Evolutionary conservation across 2,113 vertebrate species (phyloP), one percentile per base, ranked within the genome.

Genomic region (Uria aalge): DNA sequence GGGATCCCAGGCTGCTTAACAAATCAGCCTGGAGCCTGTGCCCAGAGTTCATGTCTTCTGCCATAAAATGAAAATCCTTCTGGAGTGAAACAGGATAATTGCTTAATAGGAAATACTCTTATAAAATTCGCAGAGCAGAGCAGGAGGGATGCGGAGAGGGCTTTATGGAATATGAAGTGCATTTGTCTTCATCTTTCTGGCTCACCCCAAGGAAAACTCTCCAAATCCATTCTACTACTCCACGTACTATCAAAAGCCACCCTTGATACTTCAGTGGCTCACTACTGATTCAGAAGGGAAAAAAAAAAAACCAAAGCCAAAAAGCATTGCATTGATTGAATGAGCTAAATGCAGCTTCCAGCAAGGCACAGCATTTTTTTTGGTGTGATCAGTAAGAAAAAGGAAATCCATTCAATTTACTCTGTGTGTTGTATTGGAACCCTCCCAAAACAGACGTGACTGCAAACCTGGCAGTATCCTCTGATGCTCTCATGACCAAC

Each of bases 221-320:
- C 72, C 76, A 80, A 47, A 50, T 45, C 55, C 38, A 10, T 26
- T n/a, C 24, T 77, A 22, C 30, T 81, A 15, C 79, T 34, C 29
- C 7, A 26, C 6, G 9, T 63, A 6, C 30, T 29, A 18, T 15
- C 67, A 56, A 29, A 83, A 43, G 26, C 12, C 43, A 36, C 36
- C 56, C 85, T 76, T 1, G 0, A 4, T 24, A 15, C 17, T 72
- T 69, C 22, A 34, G 0, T 43, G 63, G 47, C 45, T 94, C 77
- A 40, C 43, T 23, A 6, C 41, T 81, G 55, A n/a, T 67, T 81
- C 50, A 47, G 40, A 29, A 72, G 29, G 4, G 8, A 21, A 18
- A 15, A 11, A 38, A 30, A 8, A 38, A 30, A 8, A 14, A 27
- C 13, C 14, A 64, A 36, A 45, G 34, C 19, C 30, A 43, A 56